These are phyloP conservation scores for Chauna torquata DNA, from an alignment of 2,113 vertebrate genomes.

Conservation along the genomic window DNA sequence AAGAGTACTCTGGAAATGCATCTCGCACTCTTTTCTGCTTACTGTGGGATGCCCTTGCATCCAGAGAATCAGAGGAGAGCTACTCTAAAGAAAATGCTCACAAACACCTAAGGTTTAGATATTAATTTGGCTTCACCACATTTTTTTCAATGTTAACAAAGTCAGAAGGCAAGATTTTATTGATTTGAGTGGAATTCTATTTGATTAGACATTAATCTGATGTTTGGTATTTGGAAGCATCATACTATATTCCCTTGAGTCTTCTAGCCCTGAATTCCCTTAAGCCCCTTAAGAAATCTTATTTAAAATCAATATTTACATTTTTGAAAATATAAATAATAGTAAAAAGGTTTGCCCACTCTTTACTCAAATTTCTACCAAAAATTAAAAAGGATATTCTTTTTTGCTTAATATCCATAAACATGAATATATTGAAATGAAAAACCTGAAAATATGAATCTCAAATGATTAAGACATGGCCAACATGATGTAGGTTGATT, in stretches of 20 bases:
- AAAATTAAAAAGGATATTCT: neutral
- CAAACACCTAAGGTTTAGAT: neutral
- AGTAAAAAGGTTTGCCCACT: neutral
- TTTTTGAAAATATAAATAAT: neutral
- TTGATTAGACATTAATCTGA: neutral
- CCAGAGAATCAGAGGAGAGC: neutral
- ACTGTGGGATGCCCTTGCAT: neutral
- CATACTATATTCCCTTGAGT: neutral
- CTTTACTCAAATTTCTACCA: neutral
- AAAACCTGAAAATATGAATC: neutral
- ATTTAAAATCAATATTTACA: neutral
- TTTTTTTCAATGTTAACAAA: neutral
- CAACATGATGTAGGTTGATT: neutral
- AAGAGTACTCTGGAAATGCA: neutral
- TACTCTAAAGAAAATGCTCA: neutral
- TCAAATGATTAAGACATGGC: neutral
- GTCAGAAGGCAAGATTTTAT: neutral
- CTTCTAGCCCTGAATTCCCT: neutral
- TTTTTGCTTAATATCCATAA: neutral
- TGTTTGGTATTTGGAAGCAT: neutral
- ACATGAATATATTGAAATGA: neutral
- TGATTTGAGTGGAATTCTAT: neutral
- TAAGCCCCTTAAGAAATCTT: neutral
- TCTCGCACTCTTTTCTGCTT: neutral
- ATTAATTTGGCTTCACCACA: neutral